phyloP scores from a whole-genome alignment of 1,140 invertebrate genomes.

The Daktulosphaira vitifoliae region DNA sequence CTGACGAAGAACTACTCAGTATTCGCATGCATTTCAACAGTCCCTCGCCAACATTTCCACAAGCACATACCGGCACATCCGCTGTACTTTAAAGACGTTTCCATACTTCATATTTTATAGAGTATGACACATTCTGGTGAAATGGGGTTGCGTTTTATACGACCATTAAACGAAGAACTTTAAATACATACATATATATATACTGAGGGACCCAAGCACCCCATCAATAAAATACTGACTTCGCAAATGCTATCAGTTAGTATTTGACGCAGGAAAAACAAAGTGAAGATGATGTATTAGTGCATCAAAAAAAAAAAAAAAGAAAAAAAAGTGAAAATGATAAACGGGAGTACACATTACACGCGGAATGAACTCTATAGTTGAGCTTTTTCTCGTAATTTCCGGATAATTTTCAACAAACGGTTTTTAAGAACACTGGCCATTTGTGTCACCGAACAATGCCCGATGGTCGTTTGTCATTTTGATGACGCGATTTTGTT shows the following conservation, averaged over 20 bases:
- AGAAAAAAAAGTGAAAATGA: neutral
- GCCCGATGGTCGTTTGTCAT: neutral
- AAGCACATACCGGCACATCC: neutral
- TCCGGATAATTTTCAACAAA: neutral
- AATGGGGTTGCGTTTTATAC: no score
- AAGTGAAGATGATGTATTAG: neutral
- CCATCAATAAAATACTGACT: no score
- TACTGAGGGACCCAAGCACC: no score
- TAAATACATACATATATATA: no score
- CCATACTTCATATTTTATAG: neutral
- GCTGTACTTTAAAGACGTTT: neutral
- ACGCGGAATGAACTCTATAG: no score
- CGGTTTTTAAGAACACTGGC: no score
- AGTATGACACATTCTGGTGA: no score
- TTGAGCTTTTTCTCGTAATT: slow-evolving; percentile 13
- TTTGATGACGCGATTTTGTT: neutral
- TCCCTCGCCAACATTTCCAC: neutral
- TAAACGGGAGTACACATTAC: no score
- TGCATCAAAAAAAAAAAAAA: neutral
- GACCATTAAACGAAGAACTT: no score
- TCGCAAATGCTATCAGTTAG: neutral
- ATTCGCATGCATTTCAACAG: neutral
- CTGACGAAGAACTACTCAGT: slow-evolving; percentile 1
- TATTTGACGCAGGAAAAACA: neutral
- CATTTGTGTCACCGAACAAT: neutral